Evolutionary conservation across 2,797 vertebrate species (phyloP), one percentile per base, ranked within the genome.

Genomic region (Coilia nasus): DNA sequence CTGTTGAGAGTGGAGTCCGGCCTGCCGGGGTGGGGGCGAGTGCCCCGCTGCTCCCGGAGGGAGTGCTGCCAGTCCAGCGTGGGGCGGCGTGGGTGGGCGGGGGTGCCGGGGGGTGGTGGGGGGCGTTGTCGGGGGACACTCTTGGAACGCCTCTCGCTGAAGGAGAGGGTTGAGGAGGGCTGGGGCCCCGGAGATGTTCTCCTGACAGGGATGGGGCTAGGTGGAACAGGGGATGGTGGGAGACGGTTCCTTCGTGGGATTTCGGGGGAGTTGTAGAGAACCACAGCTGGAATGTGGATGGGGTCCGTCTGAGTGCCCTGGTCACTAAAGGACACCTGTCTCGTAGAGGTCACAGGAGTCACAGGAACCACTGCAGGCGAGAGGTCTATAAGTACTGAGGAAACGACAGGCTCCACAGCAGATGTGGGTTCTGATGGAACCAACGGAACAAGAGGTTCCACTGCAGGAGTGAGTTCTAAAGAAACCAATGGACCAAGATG

Each of bases 11-110:
- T 81, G 3, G 93, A 25, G 46, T 41, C 59, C 4, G 59, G 93
- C 78, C 89, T 92, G 85, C 94, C 90, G 90, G 94, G 92, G 90
- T 91, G 92, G 89, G 92, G 83, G 87, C 91, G 90, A 88, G 93
- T 94, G 89, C 93, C 89, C 1, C 91, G 90, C 82, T 90, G 95
- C 86, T 92, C 92, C 59, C 90, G 90, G 10, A 89, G 35, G 2
- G 91, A 93, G 44, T 89, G 90, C 85, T 94, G 95, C 94, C 94
- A 94, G 25, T 91, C 88, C 41, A 92, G 67, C 88, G 88, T 89
- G 89, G 54, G 93, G 88, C 28, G 87, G 93, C 88, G 92, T 90
- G 82, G 85, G 80, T 0, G 93, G 41, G 92, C 91, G 81, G 87
- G 80, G 31, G 81, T 84, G 17, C 81, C 57, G 47, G 75, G 19